Conservation (phyloP, 1,140 invertebrate genomes). For the Leptinotarsa defecta region DNA sequence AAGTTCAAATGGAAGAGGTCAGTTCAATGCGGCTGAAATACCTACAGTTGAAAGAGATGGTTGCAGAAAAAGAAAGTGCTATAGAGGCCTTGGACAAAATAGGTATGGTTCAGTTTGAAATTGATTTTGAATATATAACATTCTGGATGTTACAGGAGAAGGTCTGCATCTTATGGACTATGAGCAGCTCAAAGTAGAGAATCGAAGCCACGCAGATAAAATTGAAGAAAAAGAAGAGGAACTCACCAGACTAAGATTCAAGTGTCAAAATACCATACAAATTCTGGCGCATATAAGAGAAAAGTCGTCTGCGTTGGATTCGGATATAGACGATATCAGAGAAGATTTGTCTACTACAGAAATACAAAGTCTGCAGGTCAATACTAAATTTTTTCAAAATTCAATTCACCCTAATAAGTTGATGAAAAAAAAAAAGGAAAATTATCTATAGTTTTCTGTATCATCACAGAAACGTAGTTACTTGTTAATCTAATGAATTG, state of each 20-base stretch:
- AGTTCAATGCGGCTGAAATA: conserved; percentile 39
- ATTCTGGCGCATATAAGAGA: conserved; percentile 51
- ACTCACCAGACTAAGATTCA: conserved; percentile 43
- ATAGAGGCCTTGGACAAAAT: conserved; percentile 32
- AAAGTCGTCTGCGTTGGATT: conserved; percentile 44
- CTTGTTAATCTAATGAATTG: too few relatives aligned
- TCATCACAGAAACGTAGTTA: too few relatives aligned
- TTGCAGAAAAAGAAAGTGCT: conserved; percentile 35
- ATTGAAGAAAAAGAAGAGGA: conserved; percentile 54
- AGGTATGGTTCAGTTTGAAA: conserved; percentile 7
- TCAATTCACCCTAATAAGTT: too few relatives aligned
- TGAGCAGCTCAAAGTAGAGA: conserved; percentile 51
- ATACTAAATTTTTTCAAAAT: background rate
- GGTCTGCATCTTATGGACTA: conserved; percentile 48
- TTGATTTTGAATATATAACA: background rate
- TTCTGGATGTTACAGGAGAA: conserved; percentile 40
- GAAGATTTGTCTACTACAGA: background rate
- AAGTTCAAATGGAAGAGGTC: conserved; percentile 35
- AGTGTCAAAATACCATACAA: conserved; percentile 48
- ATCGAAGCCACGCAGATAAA: conserved; percentile 52
- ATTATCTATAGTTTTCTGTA: too few relatives aligned
- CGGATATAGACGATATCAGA: conserved; percentile 28
- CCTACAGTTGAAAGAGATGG: conserved; percentile 39
- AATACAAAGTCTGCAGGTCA: background rate
- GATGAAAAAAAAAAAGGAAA: too few relatives aligned